A percentile compares a stretch with the other conserved stretches of the same genome.
phyloP scores from a whole-genome alignment of 2,113 vertebrate genomes.

The Antigone vipio region DNA sequence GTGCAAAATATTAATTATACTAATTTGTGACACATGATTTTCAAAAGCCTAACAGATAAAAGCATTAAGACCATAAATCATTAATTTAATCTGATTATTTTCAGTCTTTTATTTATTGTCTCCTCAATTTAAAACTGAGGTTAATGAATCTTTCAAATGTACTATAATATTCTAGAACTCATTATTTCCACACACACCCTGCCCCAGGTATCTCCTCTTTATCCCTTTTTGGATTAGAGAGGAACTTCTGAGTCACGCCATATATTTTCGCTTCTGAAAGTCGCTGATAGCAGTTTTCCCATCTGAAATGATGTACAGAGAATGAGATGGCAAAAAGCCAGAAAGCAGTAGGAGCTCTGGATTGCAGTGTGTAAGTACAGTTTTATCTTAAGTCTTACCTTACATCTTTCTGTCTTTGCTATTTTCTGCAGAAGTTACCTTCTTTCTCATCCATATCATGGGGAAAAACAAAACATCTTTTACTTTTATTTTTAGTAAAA shows the following conservation, averaged over 20 bases:
- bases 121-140: conserved; percentile 1
- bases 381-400: not conserved
- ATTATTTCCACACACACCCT: not conserved
- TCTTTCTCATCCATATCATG: not conserved
- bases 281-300: conserved; percentile 37
- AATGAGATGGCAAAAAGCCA: not conserved
- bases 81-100: conserved; percentile 26
- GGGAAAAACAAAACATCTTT: not conserved
- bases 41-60: not conserved
- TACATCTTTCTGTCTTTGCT: not conserved
- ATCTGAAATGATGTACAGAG: conserved; percentile 17
- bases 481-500: not conserved
- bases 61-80: not conserved
- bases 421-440: not conserved
- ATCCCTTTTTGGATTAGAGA: not conserved
- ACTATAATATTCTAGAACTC: not conserved
- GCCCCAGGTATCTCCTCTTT: not conserved
- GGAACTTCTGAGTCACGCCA: not conserved
- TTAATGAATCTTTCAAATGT: not conserved
- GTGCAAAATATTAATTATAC: not conserved
- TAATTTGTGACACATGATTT: conserved; percentile 3
- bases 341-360: not conserved
- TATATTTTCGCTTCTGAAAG: conserved; percentile 53
- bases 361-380: not conserved
- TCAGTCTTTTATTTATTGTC: conserved; percentile 1